Evolutionary conservation across 2,888 invertebrate species (phyloP).

Genomic region (Erebia epiphron): DNA sequence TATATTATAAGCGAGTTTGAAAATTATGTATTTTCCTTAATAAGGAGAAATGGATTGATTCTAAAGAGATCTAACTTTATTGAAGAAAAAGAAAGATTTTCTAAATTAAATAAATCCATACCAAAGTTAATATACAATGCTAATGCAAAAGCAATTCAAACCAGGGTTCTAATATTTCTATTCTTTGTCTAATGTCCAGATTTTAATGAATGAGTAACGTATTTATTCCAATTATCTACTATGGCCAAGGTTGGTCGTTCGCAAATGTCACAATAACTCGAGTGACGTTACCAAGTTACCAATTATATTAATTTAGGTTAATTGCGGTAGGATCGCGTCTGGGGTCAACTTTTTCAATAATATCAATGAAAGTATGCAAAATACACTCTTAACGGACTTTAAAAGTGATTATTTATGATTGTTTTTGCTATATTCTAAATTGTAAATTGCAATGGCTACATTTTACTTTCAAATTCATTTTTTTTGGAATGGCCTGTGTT

Average conservation of each 20-base stretch:
- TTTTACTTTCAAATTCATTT: background rate
- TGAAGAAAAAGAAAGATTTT: background rate
- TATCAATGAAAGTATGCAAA: slow-evolving; percentile 27
- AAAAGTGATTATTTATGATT: background rate
- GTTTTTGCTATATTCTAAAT: background rate
- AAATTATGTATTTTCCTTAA: too few species aligned
- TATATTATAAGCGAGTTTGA: too few species aligned
- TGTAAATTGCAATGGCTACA: background rate
- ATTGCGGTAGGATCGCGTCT: slow-evolving; percentile 30
- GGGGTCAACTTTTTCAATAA: slow-evolving; percentile 33
- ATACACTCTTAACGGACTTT: slow-evolving; percentile 5
- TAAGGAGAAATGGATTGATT: too few species aligned
- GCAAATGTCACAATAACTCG: slow-evolving; percentile 14
- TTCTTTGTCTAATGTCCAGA: background rate
- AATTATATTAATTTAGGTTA: slow-evolving; percentile 39
- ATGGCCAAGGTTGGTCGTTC: slow-evolving; percentile 7
- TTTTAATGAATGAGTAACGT: slow-evolving; percentile 1
- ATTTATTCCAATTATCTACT: slow-evolving; percentile 12
- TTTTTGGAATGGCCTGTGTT: background rate
- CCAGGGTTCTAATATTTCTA: background rate
- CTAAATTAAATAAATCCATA: background rate
- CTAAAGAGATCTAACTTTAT: background rate
- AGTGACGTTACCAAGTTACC: slow-evolving; percentile 34
- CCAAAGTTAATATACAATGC: background rate
- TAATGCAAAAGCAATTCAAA: background rate